Percentiles rank a stretch among this genome's conserved stretches.
Evolutionary conservation across 2,113 vertebrate genomes (phyloP).

Genomic region (Petromus typicus): DNA sequence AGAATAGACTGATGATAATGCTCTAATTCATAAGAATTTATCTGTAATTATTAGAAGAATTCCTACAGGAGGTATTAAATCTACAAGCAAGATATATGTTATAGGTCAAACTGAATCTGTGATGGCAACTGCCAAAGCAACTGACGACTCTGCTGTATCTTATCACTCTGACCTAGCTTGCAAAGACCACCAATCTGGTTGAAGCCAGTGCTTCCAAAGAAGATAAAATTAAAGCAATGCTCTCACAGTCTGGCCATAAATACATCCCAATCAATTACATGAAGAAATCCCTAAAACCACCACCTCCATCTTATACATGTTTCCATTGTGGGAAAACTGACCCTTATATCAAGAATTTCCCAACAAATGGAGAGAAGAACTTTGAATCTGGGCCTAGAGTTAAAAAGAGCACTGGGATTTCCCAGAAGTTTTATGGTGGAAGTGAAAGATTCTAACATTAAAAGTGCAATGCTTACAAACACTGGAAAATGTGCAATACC

Average conservation of each 20-base stretch:
- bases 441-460: constrained; percentile 96
- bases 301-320: constrained; percentile 95
- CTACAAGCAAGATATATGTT: too few relatives aligned
- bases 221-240: constrained; percentile 98
- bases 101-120: too few relatives aligned
- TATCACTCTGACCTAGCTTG: constrained; percentile 95
- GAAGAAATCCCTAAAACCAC: constrained; percentile 92
- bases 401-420: constrained; percentile 98
- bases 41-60: too few relatives aligned
- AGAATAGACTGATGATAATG: constrained; percentile 75
- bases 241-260: constrained; percentile 96
- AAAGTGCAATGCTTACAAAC: constrained; percentile 98
- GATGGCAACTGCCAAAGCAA: constrained; percentile 51
- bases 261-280: constrained; percentile 96
- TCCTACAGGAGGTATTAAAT: too few relatives aligned
- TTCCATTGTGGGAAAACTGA: constrained; percentile 96
- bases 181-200: constrained; percentile 98
- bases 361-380: constrained; percentile 94
- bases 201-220: constrained; percentile 97
- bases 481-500: constrained; percentile 97
- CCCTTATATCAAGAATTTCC: constrained; percentile 98
- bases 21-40: too few relatives aligned
- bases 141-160: constrained; percentile 94
- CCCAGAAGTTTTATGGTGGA: constrained; percentile 98
- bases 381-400: constrained; percentile 93